These are phyloP conservation scores for Mactra quadrangularis DNA, from an alignment of 1,140 invertebrate genomes.

Conservation along the genomic window DNA sequence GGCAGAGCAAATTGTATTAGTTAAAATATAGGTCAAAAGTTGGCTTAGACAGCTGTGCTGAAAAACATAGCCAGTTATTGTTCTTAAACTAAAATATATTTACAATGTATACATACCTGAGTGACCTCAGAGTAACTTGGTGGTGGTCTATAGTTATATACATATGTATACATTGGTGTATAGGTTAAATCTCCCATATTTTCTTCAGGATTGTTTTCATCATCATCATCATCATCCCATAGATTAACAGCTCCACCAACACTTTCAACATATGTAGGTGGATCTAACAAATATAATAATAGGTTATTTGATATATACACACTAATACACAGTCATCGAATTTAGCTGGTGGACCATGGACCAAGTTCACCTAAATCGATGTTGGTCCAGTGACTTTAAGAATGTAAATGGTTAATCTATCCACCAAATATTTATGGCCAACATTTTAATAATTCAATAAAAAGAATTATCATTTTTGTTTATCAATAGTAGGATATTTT, in stretches of 20 bases:
- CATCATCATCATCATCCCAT: constrained; percentile 82
- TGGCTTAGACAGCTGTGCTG: too few species aligned
- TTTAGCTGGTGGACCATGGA: too few species aligned
- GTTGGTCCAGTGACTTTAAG: too few species aligned
- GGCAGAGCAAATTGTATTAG: neutral
- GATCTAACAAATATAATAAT: constrained; percentile 75
- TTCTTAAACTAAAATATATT: neutral
- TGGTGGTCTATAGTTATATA: constrained; percentile 84
- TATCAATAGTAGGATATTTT: too few species aligned
- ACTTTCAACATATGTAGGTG: constrained; percentile 85
- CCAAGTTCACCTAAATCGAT: too few species aligned
- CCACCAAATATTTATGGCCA: too few species aligned
- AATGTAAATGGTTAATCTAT: too few species aligned
- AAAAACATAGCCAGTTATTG: neutral
- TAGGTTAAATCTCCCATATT: constrained; percentile 82
- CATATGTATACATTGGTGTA: constrained; percentile 85
- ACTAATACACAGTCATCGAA: too few species aligned
- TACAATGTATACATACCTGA: constrained; percentile 22
- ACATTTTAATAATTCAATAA: too few species aligned
- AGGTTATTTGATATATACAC: too few species aligned
- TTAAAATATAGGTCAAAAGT: neutral
- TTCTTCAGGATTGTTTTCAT: constrained; percentile 76
- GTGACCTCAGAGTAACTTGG: constrained; percentile 82
- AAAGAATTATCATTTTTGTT: too few species aligned
- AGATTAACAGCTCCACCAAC: constrained; percentile 84